These are phyloP conservation scores for Benitochromis conjunctus DNA, from an alignment of 2,113 vertebrate species.

Conservation along the genomic window DNA sequence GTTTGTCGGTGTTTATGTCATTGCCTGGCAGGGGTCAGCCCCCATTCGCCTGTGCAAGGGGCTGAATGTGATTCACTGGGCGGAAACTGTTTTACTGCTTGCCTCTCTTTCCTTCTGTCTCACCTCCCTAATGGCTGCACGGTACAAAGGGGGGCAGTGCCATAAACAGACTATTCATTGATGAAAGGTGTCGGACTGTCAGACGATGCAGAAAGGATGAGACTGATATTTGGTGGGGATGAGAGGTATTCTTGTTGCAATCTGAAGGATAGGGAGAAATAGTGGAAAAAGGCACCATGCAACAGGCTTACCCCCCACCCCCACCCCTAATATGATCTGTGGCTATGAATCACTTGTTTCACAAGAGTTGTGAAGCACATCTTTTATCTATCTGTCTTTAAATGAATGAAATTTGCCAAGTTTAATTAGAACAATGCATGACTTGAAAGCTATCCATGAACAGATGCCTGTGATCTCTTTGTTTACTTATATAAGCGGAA, in stretches of 20 bases:
- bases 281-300: slow-evolving; percentile 8
- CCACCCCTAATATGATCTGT: background rate
- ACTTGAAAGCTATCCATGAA: background rate
- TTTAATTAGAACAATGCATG: background rate
- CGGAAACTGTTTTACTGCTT: slow-evolving; percentile 73
- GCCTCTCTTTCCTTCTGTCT: slow-evolving; percentile 60
- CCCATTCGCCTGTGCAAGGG: slow-evolving; percentile 58
- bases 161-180: slow-evolving; percentile 59
- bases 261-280: background rate
- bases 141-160: slow-evolving; percentile 61
- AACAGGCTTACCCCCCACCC: slow-evolving; percentile 28
- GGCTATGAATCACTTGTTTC: background rate
- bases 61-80: slow-evolving; percentile 74
- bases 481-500: background rate
- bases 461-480: background rate
- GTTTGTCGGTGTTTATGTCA: slow-evolving; percentile 67
- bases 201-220: slow-evolving; percentile 21
- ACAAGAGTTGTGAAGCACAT: background rate
- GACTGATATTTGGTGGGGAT: slow-evolving; percentile 54
- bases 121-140: slow-evolving; percentile 47
- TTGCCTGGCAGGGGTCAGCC: slow-evolving; percentile 66
- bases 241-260: slow-evolving; percentile 38
- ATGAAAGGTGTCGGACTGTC: slow-evolving; percentile 59
- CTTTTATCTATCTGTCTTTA: background rate
- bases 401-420: background rate